Evolutionary conservation across 92 coral and sea anemone species (phyloP).

Genomic region (Virgularia gustaviana): DNA sequence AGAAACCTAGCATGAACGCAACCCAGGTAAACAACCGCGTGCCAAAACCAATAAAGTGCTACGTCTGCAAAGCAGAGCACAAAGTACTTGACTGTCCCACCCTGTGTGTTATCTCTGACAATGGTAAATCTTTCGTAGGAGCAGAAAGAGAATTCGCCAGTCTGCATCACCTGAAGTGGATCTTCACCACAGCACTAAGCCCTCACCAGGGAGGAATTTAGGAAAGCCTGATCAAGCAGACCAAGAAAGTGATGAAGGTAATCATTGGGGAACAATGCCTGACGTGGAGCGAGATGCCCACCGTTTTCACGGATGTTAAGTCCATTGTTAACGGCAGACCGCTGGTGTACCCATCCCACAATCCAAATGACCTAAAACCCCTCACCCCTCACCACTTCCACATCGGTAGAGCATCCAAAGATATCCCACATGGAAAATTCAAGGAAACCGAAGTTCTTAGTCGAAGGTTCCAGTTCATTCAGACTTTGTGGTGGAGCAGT

Average conservation of each 20-base stretch:
- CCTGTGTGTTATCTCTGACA: background rate
- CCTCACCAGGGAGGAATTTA: constrained; percentile 49
- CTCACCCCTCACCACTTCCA: constrained; percentile 13
- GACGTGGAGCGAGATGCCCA: constrained; percentile 35
- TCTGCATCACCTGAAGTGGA: constrained; percentile 41
- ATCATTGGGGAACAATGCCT: constrained; percentile 31
- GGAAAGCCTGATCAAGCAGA: constrained; percentile 48
- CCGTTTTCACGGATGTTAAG: constrained; percentile 36
- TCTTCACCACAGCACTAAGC: constrained; percentile 43
- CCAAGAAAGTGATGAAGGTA: constrained; percentile 14
- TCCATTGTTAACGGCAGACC: constrained; percentile 40
- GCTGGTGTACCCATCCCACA: constrained; percentile 28
- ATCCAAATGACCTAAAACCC: constrained; percentile 40
- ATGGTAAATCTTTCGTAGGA: constrained; percentile 26
- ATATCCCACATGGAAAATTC: constrained; percentile 7
- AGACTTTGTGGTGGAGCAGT: constrained; percentile 36
- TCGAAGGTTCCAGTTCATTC: constrained; percentile 38
- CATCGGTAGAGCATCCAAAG: constrained; percentile 5
- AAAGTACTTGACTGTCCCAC: constrained; percentile 36
- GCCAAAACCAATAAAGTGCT: background rate
- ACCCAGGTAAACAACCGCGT: background rate
- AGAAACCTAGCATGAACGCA: background rate
- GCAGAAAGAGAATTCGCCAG: constrained; percentile 35
- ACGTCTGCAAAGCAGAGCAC: constrained; percentile 15
- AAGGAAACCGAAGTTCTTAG: constrained; percentile 34